phyloP scores from a whole-genome alignment of 1,140 invertebrate genomes.

The Habropoda laboriosa region DNA sequence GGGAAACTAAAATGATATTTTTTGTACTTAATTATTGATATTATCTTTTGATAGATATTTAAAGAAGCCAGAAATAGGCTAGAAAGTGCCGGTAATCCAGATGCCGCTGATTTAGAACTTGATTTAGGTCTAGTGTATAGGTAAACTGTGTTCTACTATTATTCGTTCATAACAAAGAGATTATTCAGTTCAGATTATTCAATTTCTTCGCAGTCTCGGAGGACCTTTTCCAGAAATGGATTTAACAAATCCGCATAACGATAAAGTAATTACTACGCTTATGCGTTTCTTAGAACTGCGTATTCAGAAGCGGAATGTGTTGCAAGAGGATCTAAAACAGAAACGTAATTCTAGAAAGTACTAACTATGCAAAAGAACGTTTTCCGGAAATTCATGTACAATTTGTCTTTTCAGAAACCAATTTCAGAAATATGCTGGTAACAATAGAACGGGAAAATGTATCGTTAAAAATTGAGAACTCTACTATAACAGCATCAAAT shows the following conservation, averaged over 20 bases:
- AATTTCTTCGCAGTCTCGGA: constrained; percentile 67
- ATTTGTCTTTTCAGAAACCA: constrained; percentile 81
- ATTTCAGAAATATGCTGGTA: constrained; percentile 85
- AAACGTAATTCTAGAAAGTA: constrained; percentile 75
- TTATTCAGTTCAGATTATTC: not conserved
- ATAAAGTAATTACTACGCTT: constrained; percentile 85
- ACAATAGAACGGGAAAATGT: constrained; percentile 86
- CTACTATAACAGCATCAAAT: constrained; percentile 83
- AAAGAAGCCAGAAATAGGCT: constrained; percentile 81
- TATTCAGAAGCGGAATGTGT: constrained; percentile 83
- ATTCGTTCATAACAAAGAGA: not conserved
- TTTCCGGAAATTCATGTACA: constrained; percentile 24
- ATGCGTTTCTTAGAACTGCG: constrained; percentile 87
- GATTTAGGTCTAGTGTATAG: constrained; percentile 86
- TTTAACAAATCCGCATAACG: constrained; percentile 85
- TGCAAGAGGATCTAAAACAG: constrained; percentile 79
- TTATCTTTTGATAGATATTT: constrained; percentile 71
- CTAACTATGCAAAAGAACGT: not conserved
- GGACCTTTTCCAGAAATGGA: constrained; percentile 86
- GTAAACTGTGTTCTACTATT: constrained; percentile 48
- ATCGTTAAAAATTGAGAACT: constrained; percentile 85
- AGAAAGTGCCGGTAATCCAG: constrained; percentile 80
- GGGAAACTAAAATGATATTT: no score
- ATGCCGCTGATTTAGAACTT: constrained; percentile 83
- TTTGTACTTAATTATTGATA: constrained; percentile 20